Evolutionary conservation across 2,797 vertebrate genomes (phyloP), one percentile per base, ranked within the genome.

Genomic region (Myotis daubentonii): DNA sequence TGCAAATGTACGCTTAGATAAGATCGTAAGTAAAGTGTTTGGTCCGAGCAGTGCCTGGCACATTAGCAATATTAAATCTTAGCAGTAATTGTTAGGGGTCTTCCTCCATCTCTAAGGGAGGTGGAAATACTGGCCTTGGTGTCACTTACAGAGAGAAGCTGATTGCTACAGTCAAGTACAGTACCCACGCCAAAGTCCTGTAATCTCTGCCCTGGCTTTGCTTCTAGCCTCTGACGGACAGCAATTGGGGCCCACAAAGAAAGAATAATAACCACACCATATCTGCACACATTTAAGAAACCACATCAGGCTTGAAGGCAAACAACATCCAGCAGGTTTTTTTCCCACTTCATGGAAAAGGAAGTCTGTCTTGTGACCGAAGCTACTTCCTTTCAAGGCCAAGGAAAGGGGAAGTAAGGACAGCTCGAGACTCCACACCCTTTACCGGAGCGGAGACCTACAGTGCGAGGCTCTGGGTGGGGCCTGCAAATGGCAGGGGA

Each of bases 311-410:
- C 71, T 89, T 76, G 71, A 83, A 83, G 5, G 13, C 41, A 71
- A 81, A 75, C 51, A 53, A 85, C 53, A 30, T n/a, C 79, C 78
- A 80, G 70, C 55, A 86, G 33, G 44, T 87, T 96, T 51, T 78
- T 94, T 87, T 75, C 88, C 82, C 57, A 76, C 23, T 66, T 89
- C 8, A 17, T 33, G 65, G 87, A 85, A 70, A 85, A 84, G 79
- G 84, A 97, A 95, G 84, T 95, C 86, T 55, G 51, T 91, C 91
- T 90, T 85, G 70, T 90, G 75, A 94, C 41, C 44, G 72, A 47
- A 92, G 82, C 60, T 72, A n/a, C 92, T 96, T 95, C 75, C 78
- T 94, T 95, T 80, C 49, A 82, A 83, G n/a, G 49, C 68, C 71
- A 41, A 55, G 65, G 38, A 91, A 80, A 82, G 66, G 72, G 87